phyloP scores from a whole-genome alignment of 2,113 vertebrate genomes.

The Neotoma lepida region DNA sequence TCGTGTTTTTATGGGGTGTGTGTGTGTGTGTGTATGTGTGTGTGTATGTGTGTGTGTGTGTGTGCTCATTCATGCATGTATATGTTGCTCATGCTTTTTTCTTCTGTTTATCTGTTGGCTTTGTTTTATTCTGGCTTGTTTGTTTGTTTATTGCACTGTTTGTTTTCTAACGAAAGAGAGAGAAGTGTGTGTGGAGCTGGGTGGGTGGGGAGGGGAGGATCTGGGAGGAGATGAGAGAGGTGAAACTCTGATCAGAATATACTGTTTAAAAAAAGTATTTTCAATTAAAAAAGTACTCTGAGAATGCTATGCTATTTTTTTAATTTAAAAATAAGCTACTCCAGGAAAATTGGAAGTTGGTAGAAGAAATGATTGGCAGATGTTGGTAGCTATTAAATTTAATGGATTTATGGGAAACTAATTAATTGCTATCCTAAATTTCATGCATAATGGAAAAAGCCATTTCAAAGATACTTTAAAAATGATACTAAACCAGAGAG shows the following conservation, averaged over 20 bases:
- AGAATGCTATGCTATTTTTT: not conserved
- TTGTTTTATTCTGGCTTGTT: not conserved
- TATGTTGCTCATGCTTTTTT: not conserved
- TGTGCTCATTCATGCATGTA: not conserved
- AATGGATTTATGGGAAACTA: not conserved
- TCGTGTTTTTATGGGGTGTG: not conserved
- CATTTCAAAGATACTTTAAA: not conserved
- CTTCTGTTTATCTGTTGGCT: not conserved
- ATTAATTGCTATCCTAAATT: not conserved
- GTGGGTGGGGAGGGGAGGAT: not conserved
- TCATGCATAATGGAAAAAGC: not conserved
- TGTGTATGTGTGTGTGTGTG: no score
- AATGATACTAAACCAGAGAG: not conserved
- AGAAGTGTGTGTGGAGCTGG: not conserved
- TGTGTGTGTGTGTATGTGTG: no score
- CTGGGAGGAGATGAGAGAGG: not conserved
- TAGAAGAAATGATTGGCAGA: constrained; percentile 15
- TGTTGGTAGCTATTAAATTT: not conserved
- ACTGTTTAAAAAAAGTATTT: not conserved
- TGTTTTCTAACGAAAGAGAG: not conserved
- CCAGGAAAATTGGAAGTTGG: not conserved
- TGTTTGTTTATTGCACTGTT: not conserved
- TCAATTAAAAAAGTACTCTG: not conserved
- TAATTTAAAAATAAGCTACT: not conserved
- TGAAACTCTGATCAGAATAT: not conserved